Evolutionary conservation across 1,140 invertebrate genomes (phyloP), one percentile per base, ranked within the genome.

Genomic region (Papilio glaucus): DNA sequence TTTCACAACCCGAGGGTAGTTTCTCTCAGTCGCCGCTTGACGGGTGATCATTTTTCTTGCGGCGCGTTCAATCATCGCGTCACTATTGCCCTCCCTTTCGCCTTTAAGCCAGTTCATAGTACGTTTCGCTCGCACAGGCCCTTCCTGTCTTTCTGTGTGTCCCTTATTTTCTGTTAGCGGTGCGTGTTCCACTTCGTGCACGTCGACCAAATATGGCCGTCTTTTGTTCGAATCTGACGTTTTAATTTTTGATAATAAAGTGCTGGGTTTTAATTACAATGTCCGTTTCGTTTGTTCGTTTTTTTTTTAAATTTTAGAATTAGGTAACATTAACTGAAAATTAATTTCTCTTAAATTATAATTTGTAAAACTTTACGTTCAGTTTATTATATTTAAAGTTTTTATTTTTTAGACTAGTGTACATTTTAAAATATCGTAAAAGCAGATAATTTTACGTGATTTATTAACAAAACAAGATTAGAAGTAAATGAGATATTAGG

Each of bases 11-110:
- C 92, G 89, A 89, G 93, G 93, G 93, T 94, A 93, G 93, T 94
- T 94, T 94, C 93, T 94, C 93, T 93, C 90, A 91, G 93, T 94
- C 93, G 90, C 87, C 87, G 88, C 91, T 93, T 94, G 93, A 94
- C 93, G 92, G 93, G 92, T 92, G 93, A 94, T 94, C 92, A 94
- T 94, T 94, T 94, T 94, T 94, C 93, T 94, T 93, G 93, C 90
- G 88, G 91, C 90, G 82, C 93, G 92, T 91, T 94, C 93, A 94
- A 94, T 94, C 93, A 94, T 94, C 93, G 93, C 92, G 93, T 94
- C 93, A 94, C 89, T 93, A 87, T 88, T 72, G 69, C 91, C 85
- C 79, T 91, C 89, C 83, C 85, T 87, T 85, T 92, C 86, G 69
- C 67, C 81, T 88, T 72, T 82, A 73, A 73, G 83, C 77, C 72